Conservation (phyloP, 1,140 invertebrate species). For the Ceratosolen fusciceps region DNA sequence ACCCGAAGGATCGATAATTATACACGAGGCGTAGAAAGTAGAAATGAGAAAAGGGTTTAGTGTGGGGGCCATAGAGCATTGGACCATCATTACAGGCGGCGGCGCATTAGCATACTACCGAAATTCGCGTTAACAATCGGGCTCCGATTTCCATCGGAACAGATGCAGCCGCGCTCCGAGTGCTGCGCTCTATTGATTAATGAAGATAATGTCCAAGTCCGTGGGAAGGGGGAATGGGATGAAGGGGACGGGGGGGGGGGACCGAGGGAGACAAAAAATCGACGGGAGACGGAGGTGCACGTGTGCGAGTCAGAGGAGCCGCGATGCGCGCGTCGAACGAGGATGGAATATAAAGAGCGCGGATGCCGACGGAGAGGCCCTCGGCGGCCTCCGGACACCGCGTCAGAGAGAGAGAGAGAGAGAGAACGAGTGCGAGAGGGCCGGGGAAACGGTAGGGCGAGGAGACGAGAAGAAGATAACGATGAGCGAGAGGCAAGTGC, state of each 20-base stretch:
- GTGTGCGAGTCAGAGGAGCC: background rate
- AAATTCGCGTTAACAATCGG: conserved; percentile 37
- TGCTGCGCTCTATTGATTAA: conserved; percentile 41
- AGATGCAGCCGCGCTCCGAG: conserved; percentile 30
- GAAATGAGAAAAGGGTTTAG: background rate
- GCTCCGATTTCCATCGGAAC: conserved; percentile 25
- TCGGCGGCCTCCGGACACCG: background rate
- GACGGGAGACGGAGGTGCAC: background rate
- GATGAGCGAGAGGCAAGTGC: conserved; percentile 42
- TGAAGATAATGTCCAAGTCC: conserved; percentile 39
- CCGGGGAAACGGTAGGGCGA: background rate
- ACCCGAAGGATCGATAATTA: background rate
- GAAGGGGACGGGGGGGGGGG: background rate
- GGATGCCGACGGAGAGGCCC: background rate
- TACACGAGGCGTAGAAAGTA: background rate
- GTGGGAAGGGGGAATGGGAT: background rate
- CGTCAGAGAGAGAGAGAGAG: background rate
- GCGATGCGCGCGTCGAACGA: conserved; percentile 9
- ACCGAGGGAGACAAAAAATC: background rate
- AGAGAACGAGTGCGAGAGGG: background rate
- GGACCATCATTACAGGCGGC: conserved; percentile 32
- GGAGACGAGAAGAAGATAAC: conserved; percentile 30
- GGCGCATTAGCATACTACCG: conserved; percentile 39
- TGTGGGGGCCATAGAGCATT: background rate
- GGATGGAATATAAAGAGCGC: conserved; percentile 29